Conservation (phyloP, 2,888 invertebrate genomes). For the Drosophila mulleri region DNA sequence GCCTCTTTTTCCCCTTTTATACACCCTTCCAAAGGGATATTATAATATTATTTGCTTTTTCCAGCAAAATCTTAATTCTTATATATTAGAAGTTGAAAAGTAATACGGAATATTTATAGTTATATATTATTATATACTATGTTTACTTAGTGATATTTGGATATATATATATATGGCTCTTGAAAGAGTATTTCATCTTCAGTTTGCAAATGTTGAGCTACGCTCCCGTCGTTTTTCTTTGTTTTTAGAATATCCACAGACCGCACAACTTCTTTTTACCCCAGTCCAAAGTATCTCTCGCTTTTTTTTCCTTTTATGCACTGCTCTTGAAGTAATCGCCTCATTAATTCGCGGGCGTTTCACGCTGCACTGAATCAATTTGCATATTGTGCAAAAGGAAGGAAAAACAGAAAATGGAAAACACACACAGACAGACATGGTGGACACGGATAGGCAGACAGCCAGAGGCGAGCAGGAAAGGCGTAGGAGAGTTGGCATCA, state of each 20-base stretch:
- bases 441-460: constrained; percentile 1
- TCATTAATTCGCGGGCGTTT: constrained; percentile 81
- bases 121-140: too few species aligned
- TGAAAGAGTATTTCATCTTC: constrained; percentile 10
- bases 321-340: constrained; percentile 75
- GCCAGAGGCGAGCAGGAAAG: constrained; percentile 15
- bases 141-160: too few species aligned
- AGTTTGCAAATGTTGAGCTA: neutral
- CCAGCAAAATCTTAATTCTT: neutral
- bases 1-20: constrained; percentile 30
- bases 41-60: neutral
- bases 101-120: neutral
- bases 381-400: constrained; percentile 78
- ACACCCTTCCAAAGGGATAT: neutral
- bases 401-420: constrained; percentile 33
- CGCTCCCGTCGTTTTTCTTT: constrained; percentile 31
- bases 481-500: constrained; percentile 21
- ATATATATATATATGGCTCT: neutral
- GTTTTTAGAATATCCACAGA: constrained; percentile 62
- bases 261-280: constrained; percentile 32
- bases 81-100: neutral
- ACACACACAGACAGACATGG: constrained; percentile 1
- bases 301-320: constrained; percentile 36
- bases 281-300: constrained; percentile 18
- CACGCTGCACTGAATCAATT: constrained; percentile 79